Evolutionary conservation across 2,797 vertebrate genomes (phyloP), one percentile per base, ranked within the genome.

Genomic region (Chiroxiphia lanceolata): DNA sequence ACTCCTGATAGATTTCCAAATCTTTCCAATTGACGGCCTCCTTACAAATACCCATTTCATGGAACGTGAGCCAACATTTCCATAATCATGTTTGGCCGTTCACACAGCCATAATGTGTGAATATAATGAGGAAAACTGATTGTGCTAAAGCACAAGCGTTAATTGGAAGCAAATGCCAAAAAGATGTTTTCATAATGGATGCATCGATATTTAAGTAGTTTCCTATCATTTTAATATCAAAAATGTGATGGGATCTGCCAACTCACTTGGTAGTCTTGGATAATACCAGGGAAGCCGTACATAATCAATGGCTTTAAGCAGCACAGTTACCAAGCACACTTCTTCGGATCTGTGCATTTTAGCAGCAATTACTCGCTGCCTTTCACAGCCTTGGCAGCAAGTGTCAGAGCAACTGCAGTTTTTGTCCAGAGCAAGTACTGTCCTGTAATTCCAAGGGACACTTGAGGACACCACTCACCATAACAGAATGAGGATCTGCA

Each of bases 141-240:
- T 3, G 23, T 74, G 51, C 57, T 88, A 50, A 89, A 91, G 77
- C 77, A 34, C 50, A 42, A 53, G 34, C 15, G 5, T 90, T 94
- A 93, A 95, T 93, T 95, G 63, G 76, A 72, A 94, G 13, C 80
- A 94, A 95, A 93, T 94, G 87, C 89, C 54, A 81, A 72, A 95
- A 97, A 94, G 67, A 86, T 92, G 83, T 87, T 96, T 96, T 79
- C 2, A 1, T 76, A 95, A 95, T 76, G 44, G 77, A 76, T 63
- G 22, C 38, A 67, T 85, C 0, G 5, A 53, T 85, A 83, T 89
- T 93, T 83, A 87, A 89, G 70, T 92, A 72, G 69, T 87, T 89
- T 92, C 65, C 64, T 38, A 48, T n/a, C 34, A 38, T 91, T 97
- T 96, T 81, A 89, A 78, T 93, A 83, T 53, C 11, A 82, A 83